Evolutionary conservation across 2,797 vertebrate genomes (phyloP), one percentile per base, ranked within the genome.

Genomic region (Hephaestus fuliginosus): DNA sequence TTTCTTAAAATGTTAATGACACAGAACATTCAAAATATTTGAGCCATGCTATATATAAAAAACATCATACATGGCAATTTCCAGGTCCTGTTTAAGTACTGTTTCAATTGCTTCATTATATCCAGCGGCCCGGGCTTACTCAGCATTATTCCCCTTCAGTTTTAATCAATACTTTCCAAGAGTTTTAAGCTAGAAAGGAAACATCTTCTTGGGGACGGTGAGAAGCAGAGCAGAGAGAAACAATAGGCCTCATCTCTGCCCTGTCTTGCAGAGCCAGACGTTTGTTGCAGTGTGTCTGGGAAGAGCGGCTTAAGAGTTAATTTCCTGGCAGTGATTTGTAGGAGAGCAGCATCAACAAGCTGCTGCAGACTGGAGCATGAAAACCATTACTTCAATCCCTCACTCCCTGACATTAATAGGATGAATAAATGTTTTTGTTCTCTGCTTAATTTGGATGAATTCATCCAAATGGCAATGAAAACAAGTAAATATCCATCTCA

Each of bases 391-490:
- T 94, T 93, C 90, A 89, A 91, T 91, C 86, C 86, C 82, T 94
- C 88, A 94, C 88, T 93, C 87, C 72, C 87, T 89, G 92, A 94
- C 92, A 92, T 94, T 95, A 94, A 95, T 92, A 92, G 89, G 90
- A 92, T 91, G 93, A 93, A 93, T 93, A 93, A 91, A 93, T 92
- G 89, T 90, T 91, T 94, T 93, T 94, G 90, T 92, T 93, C 88
- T 79, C 88, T 64, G 85, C 86, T 92, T 94, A 90, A 94, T 95
- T 94, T 94, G 91, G 89, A 95, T 90, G 88, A 92, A 94, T 93
- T 92, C 87, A 86, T 92, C 92, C 85, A 92, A 93, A 93, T 87
- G 88, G 86, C 86, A 90, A 88, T 70, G 76, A 90, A 93, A 94
- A 93, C 90, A 92, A 91, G 92, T 88, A 93, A 90, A 93, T 91